A percentile compares a stretch with the other conserved stretches of the same genome.
phyloP scores from a whole-genome alignment of 2,888 invertebrate species.

The Sceliomorpha sp. region DNA sequence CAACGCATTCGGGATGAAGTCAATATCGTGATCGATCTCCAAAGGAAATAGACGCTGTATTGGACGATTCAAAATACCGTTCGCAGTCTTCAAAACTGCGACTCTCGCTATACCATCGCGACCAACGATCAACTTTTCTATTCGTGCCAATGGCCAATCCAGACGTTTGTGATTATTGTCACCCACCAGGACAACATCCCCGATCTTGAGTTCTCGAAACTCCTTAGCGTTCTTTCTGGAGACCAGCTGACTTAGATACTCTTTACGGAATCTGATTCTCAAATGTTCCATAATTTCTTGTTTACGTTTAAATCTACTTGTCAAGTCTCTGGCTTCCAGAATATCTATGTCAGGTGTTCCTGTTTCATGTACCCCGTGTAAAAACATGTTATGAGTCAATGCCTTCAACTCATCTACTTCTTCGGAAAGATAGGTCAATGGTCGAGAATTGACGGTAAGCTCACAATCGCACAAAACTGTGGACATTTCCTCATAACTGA shows the following conservation, averaged over 20 bases:
- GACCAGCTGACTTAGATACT: conserved; percentile 29
- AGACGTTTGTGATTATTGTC: conserved; percentile 36
- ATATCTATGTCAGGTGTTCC: conserved; percentile 41
- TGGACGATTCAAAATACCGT: conserved; percentile 2
- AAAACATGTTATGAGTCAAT: conserved; percentile 47
- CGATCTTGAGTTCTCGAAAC: conserved; percentile 1
- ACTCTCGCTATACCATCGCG: not conserved
- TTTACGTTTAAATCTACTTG: conserved; percentile 10
- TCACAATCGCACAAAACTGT: conserved; percentile 68
- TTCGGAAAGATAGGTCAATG: conserved; percentile 64
- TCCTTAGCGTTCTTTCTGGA: not conserved
- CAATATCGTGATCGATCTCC: not conserved
- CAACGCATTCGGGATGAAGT: too few species aligned
- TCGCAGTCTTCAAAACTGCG: conserved; percentile 7
- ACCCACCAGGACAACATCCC: conserved; percentile 49
- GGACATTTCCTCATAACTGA: conserved; percentile 64
- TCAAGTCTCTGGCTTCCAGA: conserved; percentile 22
- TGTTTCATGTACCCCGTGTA: conserved; percentile 34
- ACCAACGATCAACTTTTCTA: not conserved
- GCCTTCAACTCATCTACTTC: conserved; percentile 54
- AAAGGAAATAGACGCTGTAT: conserved; percentile 2
- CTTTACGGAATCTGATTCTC: conserved; percentile 27
- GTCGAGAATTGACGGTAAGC: conserved; percentile 69
- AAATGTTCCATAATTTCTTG: conserved; percentile 38
- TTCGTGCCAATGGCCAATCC: conserved; percentile 8